A percentile compares a stretch with the other conserved stretches of the same genome.
Evolutionary conservation across 2,888 invertebrate genomes (phyloP).

Genomic region (Pristionchus mayeri): DNA sequence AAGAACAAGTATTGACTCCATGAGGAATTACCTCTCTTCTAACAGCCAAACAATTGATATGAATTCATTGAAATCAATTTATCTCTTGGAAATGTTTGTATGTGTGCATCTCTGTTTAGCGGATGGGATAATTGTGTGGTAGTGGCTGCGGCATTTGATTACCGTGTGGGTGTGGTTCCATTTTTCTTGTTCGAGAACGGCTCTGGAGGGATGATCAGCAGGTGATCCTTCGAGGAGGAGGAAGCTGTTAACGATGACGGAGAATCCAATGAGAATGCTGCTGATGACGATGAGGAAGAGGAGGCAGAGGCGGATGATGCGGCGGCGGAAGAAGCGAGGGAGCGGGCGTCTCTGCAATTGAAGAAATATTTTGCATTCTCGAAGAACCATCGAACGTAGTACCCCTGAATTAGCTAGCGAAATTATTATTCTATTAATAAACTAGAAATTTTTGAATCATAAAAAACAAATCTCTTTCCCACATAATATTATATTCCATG

Average conservation of each 20-base stretch:
- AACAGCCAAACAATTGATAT: no score
- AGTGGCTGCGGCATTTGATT: no score
- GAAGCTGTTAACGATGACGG: not conserved
- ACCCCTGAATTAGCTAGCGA: no score
- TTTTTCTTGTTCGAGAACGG: not conserved
- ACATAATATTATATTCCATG: not conserved
- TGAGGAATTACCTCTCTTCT: no score
- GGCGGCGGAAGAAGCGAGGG: not conserved
- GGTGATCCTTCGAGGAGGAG: not conserved
- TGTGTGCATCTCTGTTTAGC: no score
- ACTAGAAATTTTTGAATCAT: not conserved
- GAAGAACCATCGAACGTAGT: no score
- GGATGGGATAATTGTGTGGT: no score
- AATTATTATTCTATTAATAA: no score
- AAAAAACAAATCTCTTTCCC: not conserved
- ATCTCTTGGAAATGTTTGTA: no score
- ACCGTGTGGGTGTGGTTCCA: not conserved
- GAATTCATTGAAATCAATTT: no score
- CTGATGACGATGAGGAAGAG: not conserved
- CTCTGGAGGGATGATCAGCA: slow-evolving; percentile 2
- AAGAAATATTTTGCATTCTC: no score
- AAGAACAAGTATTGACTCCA: no score
- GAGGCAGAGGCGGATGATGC: not conserved
- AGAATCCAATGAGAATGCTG: not conserved
- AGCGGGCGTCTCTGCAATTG: not conserved